Percentiles rank a stretch among this genome's conserved stretches.
Conservation (phyloP, 2,113 vertebrate species). For the Pseudorectes ferrugineus region DNA sequence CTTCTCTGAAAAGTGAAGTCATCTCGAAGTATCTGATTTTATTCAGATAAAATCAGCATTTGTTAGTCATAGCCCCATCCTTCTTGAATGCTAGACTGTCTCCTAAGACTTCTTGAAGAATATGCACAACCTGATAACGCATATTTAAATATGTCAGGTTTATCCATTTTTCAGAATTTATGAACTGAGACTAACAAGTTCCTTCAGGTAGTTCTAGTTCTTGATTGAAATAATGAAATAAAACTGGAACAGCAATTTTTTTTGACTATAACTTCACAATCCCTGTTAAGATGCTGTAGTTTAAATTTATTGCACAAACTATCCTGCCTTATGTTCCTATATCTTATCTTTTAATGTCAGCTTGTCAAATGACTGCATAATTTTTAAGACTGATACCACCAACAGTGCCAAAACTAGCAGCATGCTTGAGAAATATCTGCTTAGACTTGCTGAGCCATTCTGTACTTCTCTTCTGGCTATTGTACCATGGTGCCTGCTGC, state of each 20-base stretch:
- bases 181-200: background rate
- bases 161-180: background rate
- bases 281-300: background rate
- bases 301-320: background rate
- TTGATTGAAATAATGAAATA: background rate
- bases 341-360: conserved; percentile 8
- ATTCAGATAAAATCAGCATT: too few relatives aligned
- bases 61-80: background rate
- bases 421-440: background rate
- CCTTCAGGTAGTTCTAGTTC: background rate
- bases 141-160: background rate
- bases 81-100: background rate
- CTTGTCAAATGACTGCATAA: background rate
- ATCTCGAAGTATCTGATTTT: background rate
- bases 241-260: background rate
- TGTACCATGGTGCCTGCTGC: background rate
- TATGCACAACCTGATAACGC: background rate
- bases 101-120: background rate
- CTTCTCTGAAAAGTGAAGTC: background rate
- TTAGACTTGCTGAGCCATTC: background rate
- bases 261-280: background rate
- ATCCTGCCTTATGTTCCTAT: background rate
- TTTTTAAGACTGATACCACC: background rate
- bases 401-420: background rate
- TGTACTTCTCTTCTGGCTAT: background rate